phyloP scores from a whole-genome alignment of 2,113 vertebrate genomes.

The Lepisosteus oculatus region DNA sequence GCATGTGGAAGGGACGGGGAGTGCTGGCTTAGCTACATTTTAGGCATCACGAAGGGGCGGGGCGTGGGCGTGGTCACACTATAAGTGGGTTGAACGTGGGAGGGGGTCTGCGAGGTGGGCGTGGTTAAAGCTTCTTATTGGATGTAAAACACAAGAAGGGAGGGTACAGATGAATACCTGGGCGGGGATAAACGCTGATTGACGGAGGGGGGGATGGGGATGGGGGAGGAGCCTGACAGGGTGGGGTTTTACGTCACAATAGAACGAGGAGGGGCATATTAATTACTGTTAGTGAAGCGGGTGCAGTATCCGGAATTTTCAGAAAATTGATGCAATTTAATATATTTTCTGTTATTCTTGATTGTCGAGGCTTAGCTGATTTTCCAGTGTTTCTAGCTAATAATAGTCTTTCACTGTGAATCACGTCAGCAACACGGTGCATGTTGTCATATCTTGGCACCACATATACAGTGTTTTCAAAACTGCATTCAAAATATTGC shows the following conservation, averaged over 20 bases:
- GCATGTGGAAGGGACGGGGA: too few relatives aligned
- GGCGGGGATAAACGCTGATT: neutral
- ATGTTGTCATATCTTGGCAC: too few relatives aligned
- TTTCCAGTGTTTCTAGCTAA: too few relatives aligned
- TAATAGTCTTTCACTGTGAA: too few relatives aligned
- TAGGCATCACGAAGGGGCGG: too few relatives aligned
- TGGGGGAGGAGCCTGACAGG: neutral
- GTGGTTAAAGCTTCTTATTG: slow-evolving; percentile 5
- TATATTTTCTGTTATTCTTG: too few relatives aligned
- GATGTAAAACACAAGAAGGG: neutral
- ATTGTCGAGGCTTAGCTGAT: too few relatives aligned
- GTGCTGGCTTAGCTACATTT: neutral
- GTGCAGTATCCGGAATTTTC: too few relatives aligned
- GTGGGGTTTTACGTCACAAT: neutral
- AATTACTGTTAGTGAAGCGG: neutral
- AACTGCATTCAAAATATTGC: too few relatives aligned
- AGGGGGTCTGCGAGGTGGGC: neutral
- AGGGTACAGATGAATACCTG: neutral
- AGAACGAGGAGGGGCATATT: neutral
- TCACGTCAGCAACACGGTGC: too few relatives aligned
- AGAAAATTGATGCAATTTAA: too few relatives aligned
- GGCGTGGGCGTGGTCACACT: neutral
- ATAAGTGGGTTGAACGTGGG: neutral
- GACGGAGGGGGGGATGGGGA: neutral
- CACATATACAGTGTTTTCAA: too few relatives aligned